Conservation (phyloP, 2,113 vertebrate genomes). For the Ramphastos sulfuratus region DNA sequence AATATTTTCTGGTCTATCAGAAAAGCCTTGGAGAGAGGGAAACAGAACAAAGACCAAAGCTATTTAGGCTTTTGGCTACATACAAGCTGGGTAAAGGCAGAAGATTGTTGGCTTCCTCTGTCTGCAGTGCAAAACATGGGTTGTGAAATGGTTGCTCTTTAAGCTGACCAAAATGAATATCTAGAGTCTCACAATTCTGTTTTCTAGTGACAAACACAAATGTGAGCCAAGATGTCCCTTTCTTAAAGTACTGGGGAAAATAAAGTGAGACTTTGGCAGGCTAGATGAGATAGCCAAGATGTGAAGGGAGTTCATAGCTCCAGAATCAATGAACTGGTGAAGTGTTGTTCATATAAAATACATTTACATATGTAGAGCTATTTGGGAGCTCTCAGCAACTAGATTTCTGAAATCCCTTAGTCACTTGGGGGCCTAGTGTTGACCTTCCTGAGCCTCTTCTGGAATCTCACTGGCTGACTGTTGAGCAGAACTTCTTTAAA, state of each 20-base stretch:
- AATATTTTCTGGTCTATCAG: not conserved
- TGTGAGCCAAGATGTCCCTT: slow-evolving; percentile 8
- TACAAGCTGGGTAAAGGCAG: not conserved
- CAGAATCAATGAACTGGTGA: not conserved
- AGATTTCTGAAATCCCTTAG: not conserved
- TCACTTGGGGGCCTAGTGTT: not conserved
- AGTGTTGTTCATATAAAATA: not conserved
- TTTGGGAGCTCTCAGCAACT: not conserved
- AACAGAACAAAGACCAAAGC: not conserved
- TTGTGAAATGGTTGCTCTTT: slow-evolving; percentile 14
- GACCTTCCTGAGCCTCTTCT: slow-evolving; percentile 1
- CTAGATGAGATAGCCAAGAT: not conserved
- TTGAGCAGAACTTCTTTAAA: slow-evolving; percentile 8
- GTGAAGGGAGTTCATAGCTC: not conserved
- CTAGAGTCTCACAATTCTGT: slow-evolving; percentile 9
- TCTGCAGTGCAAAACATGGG: not conserved
- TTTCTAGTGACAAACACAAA: not conserved
- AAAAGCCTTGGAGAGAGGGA: not conserved
- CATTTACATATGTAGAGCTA: not conserved
- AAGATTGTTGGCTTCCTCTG: not conserved
- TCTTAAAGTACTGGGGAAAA: not conserved
- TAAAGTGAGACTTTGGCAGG: slow-evolving; percentile 2
- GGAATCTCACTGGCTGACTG: not conserved
- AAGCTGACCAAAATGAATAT: not conserved
- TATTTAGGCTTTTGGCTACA: not conserved